Base-by-base conservation (phyloP, 2,113 vertebrate genomes). In the Maccullochella peelii region DNA sequence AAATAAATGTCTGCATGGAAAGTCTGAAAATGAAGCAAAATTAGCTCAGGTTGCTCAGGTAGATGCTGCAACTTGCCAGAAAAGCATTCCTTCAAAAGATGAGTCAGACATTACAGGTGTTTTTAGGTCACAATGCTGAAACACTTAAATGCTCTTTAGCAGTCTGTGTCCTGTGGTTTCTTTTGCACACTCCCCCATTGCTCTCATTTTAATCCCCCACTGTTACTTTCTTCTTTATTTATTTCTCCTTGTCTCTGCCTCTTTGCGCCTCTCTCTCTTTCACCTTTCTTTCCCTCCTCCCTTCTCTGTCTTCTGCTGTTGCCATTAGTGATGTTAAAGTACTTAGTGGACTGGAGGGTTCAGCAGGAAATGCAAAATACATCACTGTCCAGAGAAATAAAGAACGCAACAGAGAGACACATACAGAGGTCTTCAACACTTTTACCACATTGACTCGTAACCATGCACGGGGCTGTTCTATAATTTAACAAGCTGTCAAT, bases 401-500 rank as follows among this genome's bases (percentile, higher is more conserved):
- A 81, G 83, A 78, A 63, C 75, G 73, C 70, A 85, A 55, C 59
- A 52, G 75, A 78, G 70, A 77, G 82, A 52, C 58, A 74, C 58
- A 77, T 66, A 52, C 76, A 77, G 40, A 79, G 74, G 79, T 8
- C 75, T 65, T 80, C 79, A 65, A 83, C 79, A 54, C 76, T 81
- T 84, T 84, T 68, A 77, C 83, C 3, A 70, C 72, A 36, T 38
- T 90, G 91, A 94, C 92, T 91, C 63, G n/a, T 79, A 86, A 90
- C 87, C 79, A 49, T 70, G 65, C 74, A 82, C 16, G 7, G 61
- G 77, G 63, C 78, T 80, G 57, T 68, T 81, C 72, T 72, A 77
- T 86, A 84, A 94, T 86, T 92, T 86, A 91, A 70, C 86, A 85
- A 58, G 82, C 86, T 88, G 88, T 90, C 93, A 92, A n/a, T 93